Percentiles rank a stretch among this genome's conserved stretches.
phyloP scores from a whole-genome alignment of 2,797 vertebrate species.

The Australoheros facetus region DNA sequence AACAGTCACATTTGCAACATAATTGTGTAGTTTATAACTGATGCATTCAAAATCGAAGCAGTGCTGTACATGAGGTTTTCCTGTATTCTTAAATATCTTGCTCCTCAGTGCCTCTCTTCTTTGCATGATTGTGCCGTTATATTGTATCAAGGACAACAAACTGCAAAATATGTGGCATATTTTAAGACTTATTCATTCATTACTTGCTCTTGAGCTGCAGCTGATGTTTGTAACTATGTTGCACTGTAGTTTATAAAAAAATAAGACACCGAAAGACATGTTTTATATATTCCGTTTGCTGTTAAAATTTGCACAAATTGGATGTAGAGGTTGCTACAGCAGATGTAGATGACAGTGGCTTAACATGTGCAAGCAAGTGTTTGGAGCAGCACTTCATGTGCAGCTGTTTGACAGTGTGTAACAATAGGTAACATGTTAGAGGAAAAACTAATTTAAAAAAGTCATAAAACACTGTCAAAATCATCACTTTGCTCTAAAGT shows the following conservation, averaged over 20 bases:
- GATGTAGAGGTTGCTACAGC: not conserved
- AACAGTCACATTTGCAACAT: not conserved
- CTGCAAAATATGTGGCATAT: not conserved
- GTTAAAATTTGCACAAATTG: not conserved
- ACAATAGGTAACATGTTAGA: not conserved
- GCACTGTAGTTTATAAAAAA: not conserved
- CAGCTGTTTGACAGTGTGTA: not conserved
- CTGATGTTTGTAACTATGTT: not conserved
- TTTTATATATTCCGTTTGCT: not conserved
- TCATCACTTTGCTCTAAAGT: constrained; percentile 22
- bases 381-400: not conserved
- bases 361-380: not conserved
- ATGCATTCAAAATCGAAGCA: not conserved
- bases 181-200: not conserved
- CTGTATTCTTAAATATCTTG: not conserved
- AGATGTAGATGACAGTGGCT: not conserved
- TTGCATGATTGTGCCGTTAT: not conserved
- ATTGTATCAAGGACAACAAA: not conserved
- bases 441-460: not conserved
- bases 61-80: not conserved
- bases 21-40: not conserved
- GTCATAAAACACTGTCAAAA: constrained; percentile 9
- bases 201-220: not conserved
- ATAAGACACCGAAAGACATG: not conserved
- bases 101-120: not conserved